These are phyloP conservation scores for Peromyscus eremicus DNA, from an alignment of 2,797 vertebrate genomes.

Conservation along the genomic window DNA sequence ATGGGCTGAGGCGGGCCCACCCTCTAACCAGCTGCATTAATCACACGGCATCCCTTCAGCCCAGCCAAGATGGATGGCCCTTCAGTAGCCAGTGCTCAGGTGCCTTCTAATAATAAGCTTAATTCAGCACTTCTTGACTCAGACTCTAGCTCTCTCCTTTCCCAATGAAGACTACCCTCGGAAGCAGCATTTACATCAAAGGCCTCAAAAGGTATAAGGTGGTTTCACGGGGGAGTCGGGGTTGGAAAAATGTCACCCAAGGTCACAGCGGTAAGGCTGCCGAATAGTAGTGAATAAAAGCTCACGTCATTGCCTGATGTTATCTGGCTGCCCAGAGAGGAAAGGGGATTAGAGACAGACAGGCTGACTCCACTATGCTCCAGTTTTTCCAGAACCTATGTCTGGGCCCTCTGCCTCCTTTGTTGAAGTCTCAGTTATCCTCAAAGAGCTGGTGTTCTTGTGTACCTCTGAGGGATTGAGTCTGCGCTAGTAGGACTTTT, in stretches of 20 bases:
- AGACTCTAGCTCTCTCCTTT: neutral
- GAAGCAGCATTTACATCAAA: neutral
- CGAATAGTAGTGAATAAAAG: neutral
- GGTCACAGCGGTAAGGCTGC: slow-evolving; percentile 14
- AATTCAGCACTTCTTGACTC: slow-evolving; percentile 16
- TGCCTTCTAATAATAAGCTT: slow-evolving; percentile 2
- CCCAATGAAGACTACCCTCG: neutral
- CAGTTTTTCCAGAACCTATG: neutral
- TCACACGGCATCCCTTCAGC: neutral
- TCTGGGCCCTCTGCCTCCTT: neutral
- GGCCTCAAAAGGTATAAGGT: neutral
- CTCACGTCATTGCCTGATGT: neutral
- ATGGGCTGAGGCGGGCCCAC: neutral
- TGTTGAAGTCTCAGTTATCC: neutral
- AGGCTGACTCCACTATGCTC: slow-evolving; percentile 54
- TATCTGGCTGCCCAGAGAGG: slow-evolving; percentile 53
- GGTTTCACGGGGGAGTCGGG: neutral
- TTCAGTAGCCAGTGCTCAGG: neutral
- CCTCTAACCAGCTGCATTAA: slow-evolving; percentile 23
- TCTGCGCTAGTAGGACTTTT: slow-evolving; percentile 4
- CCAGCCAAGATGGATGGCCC: slow-evolving; percentile 16
- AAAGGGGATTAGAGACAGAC: slow-evolving; percentile 41
- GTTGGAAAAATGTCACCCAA: slow-evolving; percentile 9
- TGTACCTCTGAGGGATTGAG: neutral
- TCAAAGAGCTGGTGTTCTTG: neutral